phyloP scores from a whole-genome alignment of 2,797 vertebrate species.

The Tokudaia muenninki region DNA sequence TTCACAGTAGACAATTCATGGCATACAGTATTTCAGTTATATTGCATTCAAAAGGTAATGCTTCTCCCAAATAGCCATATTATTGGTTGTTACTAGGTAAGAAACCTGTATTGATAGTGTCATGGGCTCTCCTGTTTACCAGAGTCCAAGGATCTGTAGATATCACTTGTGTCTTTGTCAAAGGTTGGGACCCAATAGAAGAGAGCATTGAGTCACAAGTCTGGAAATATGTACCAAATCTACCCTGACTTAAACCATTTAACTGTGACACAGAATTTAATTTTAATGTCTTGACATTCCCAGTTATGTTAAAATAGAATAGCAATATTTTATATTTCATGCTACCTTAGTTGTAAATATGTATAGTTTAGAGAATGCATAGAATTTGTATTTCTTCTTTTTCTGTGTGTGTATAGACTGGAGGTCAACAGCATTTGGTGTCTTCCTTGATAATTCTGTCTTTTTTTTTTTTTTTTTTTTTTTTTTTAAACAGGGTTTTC shows the following conservation, averaged over 20 bases:
- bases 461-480: background rate
- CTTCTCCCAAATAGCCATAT: background rate
- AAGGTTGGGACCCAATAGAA: background rate
- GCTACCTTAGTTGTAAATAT: background rate
- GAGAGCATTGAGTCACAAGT: slow-evolving; percentile 2
- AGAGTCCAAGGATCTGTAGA: slow-evolving; percentile 16
- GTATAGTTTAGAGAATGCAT: background rate
- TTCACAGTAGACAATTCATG: slow-evolving; percentile 54
- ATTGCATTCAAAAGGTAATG: background rate
- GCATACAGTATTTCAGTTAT: background rate
- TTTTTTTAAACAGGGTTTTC: background rate
- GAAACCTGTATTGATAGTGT: background rate
- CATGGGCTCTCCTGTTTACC: background rate
- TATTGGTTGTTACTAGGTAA: slow-evolving; percentile 43
- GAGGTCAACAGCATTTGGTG: background rate
- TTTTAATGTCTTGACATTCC: background rate
- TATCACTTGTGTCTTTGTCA: slow-evolving; percentile 44
- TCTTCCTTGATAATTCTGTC: background rate
- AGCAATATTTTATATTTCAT: background rate
- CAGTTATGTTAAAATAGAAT: background rate
- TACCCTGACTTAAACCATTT: background rate
- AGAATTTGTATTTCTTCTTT: background rate
- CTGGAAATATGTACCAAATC: background rate
- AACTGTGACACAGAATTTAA: background rate
- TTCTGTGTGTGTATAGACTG: background rate